Base-by-base conservation (phyloP, 92 coral and sea anemone genomes). In the Epizoanthus ramosus region DNA sequence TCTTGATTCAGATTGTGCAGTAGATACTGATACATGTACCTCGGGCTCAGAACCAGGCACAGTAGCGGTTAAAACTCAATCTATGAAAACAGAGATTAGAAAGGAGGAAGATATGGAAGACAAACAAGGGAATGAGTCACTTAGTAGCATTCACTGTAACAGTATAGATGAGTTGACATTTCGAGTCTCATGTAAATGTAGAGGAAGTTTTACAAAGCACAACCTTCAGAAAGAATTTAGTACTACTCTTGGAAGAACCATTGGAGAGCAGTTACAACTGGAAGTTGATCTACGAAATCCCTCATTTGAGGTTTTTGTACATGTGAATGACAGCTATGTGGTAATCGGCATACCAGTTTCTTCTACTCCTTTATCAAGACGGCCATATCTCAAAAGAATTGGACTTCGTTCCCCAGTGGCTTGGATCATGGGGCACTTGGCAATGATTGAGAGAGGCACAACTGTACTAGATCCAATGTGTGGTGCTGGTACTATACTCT, bases 391-490 rank as follows among this genome's bases (percentile, higher is more conserved):
- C 8, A 77, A 77, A 61, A 77, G 21, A 61, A 63, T 77, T 25
- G 82, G 82, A 61, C 70, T 77, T 63, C 82, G 71, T 14, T 77
- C 70, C 2, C 64, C 82, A 39, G 71, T 77, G 7, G 82, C 82
- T 21, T 77, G 82, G 82, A 77, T 77, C 21, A 43, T 77, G 45
- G 82, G 71, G 37, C 7, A 77, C 61, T 61, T 77, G 41, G 71
- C 82, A 39, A 60, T 69, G 63, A 61, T 77, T 45, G 18, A 77
- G 53, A 61, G 14, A 22, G 41, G 53, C 23, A 41, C 71, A 6
- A 13, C 64, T 61, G 82, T 77, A 19, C 22, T 77, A n/a, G 82
- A 77, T 63, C 82, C 82, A 3, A 77, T 77, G 82, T 77, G 82
- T 77, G 82, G 82, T 18, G 82, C 59, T 12, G 82, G 57, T 60